Evolutionary conservation across 1,140 invertebrate genomes (phyloP).

Genomic region (Pararge aegeria): DNA sequence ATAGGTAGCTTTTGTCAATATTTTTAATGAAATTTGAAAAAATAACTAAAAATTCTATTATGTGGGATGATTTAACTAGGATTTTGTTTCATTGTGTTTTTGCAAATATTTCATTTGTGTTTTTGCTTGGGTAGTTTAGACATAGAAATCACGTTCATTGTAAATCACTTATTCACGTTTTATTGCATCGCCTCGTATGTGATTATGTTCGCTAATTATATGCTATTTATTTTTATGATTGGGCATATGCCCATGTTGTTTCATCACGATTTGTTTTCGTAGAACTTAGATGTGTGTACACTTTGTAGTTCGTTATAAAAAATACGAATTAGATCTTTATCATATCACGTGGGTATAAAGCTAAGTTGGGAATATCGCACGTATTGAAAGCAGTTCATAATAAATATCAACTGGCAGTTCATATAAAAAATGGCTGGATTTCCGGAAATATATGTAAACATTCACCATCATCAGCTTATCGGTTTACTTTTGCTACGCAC

Average conservation of each 20-base stretch:
- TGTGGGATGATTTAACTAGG: not conserved
- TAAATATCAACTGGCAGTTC: no score
- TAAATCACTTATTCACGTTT: not conserved
- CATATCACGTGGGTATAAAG: no score
- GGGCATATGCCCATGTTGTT: not conserved
- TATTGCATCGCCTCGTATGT: not conserved
- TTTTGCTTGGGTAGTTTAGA: not conserved
- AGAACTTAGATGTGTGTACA: not conserved
- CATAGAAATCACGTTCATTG: not conserved
- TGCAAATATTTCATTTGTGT: not conserved
- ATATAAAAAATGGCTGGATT: no score
- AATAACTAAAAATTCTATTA: conserved; percentile 6
- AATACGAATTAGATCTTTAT: not conserved
- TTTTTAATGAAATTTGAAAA: not conserved
- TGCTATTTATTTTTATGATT: not conserved
- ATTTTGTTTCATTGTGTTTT: conserved; percentile 4
- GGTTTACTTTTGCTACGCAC: no score
- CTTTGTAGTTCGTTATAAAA: not conserved
- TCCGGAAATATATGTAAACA: no score
- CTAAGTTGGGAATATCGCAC: no score
- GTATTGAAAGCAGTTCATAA: no score
- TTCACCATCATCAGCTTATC: no score
- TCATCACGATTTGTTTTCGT: not conserved
- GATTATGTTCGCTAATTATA: not conserved
- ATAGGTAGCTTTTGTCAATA: conserved; percentile 17